These are phyloP conservation scores for Leucophenga maculata DNA, from an alignment of 2,888 invertebrate genomes.

Conservation along the genomic window DNA sequence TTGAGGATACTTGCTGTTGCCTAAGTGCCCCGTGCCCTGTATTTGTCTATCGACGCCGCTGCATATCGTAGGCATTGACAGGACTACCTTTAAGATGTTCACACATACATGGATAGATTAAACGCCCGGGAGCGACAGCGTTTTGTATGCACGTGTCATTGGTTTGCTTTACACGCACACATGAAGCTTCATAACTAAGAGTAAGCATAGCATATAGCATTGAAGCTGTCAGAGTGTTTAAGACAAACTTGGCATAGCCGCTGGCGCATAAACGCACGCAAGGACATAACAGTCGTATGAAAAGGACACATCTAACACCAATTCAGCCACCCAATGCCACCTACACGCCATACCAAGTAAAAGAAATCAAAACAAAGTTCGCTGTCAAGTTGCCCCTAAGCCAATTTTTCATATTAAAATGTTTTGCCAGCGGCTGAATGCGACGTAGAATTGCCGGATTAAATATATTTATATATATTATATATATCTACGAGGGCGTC, in stretches of 20 bases:
- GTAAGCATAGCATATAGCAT: background rate
- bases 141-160: constrained; percentile 12
- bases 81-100: background rate
- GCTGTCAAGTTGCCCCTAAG: constrained; percentile 31
- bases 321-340: background rate
- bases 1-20: too few relatives aligned
- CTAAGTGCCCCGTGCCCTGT: too few relatives aligned
- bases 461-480: constrained; percentile 14
- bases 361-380: constrained; percentile 26
- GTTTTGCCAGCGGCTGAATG: constrained; percentile 29
- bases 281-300: constrained; percentile 8
- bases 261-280: background rate
- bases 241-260: constrained; percentile 13
- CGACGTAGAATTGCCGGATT: constrained; percentile 16
- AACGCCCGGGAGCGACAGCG: background rate
- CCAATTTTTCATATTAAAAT: constrained; percentile 39
- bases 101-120: constrained; percentile 4
- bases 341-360: background rate
- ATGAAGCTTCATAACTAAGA: background rate
- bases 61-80: background rate
- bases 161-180: constrained; percentile 3
- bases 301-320: background rate
- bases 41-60: too few relatives aligned
- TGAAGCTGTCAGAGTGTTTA: constrained; percentile 27
- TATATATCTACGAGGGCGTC: too few relatives aligned